A percentile compares a stretch with the other conserved stretches of the same genome.
Conservation (phyloP, 2,888 invertebrate species). For the Cantharis rufa region DNA sequence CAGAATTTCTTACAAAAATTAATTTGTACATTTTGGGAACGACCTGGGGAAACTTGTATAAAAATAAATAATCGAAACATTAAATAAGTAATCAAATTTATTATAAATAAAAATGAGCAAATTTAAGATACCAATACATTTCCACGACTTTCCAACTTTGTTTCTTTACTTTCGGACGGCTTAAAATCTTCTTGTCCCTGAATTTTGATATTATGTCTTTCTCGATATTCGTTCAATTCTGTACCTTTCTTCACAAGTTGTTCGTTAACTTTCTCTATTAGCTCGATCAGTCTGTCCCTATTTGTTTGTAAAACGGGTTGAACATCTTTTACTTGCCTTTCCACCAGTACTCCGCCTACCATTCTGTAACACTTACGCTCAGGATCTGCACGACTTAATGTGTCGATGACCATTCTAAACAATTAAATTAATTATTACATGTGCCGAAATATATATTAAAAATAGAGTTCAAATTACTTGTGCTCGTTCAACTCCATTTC, state of each 20-base stretch:
- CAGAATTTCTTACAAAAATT: too few relatives aligned
- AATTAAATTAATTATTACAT: background rate
- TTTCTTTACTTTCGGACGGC: constrained; percentile 38
- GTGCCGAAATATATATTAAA: background rate
- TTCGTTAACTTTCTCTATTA: constrained; percentile 78
- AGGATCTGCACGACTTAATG: constrained; percentile 81
- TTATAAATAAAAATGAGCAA: background rate
- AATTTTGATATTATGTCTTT: constrained; percentile 85
- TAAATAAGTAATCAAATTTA: background rate
- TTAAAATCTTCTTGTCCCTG: constrained; percentile 66
- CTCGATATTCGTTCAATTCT: constrained; percentile 91
- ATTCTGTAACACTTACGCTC: constrained; percentile 89
- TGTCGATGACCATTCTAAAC: constrained; percentile 90
- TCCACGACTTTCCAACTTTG: constrained; percentile 47
- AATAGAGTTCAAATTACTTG: constrained; percentile 66
- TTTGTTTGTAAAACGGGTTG: constrained; percentile 82
- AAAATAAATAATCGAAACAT: background rate
- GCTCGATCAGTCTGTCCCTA: constrained; percentile 76
- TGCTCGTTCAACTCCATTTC: constrained; percentile 96
- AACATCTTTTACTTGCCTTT: constrained; percentile 89
- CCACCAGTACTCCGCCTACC: constrained; percentile 92
- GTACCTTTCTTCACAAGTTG: constrained; percentile 84
- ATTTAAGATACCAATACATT: constrained; percentile 55
- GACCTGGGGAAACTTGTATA: too few relatives aligned
- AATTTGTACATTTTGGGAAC: too few relatives aligned